Base-by-base conservation (phyloP, 2,797 vertebrate species). In the Rhinophrynus dorsalis region DNA sequence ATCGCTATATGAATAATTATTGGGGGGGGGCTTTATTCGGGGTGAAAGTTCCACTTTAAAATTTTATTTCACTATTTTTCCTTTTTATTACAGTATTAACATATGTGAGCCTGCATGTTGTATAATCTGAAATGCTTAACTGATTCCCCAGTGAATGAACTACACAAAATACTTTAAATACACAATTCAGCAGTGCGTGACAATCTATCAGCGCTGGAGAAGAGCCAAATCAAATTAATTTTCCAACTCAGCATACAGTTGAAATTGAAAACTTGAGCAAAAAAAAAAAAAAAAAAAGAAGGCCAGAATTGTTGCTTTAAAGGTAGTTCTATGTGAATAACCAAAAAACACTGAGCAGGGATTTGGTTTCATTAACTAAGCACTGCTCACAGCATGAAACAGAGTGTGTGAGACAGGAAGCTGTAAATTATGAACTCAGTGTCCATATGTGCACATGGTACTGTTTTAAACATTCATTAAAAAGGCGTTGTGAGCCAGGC, bases 351-450 rank as follows among this genome's bases (percentile, higher is more conserved):
- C 33, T 51, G 68, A 50, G 54, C 27, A n/a, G 29, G 62, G 69
- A 66, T 73, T 73, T 66, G 62, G 62, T 73, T 73, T 73, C 62
- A 73, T 73, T 66, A 73, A 66, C 61, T 51, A 73, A 73, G 62
- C 62, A 44, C 24, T 44, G 69, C 55, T 52, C 69, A 33, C 69
- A 73, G 69, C 69, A 73, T 73, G 69, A 66, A 58, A 17, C 45
- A 38, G 61, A 73, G 69, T 73, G 69, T 66, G 61, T 60, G 69
- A 73, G 69, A 59, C 69, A 73, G 69, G 69, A 73, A 73, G 57
- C 69, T 58, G 69, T 73, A 66, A 73, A 73, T 73, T 66, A 66
- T 59, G 13, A 66, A 59, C 62, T 66, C 45, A 7, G 24, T 51
- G 48, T 62, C 67, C 67, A 61, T 38, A 66, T 73, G 69, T 73